Percentiles rank a stretch among this genome's conserved stretches.
Conservation (phyloP, 2,113 vertebrate species). For the Climacteris rufus region DNA sequence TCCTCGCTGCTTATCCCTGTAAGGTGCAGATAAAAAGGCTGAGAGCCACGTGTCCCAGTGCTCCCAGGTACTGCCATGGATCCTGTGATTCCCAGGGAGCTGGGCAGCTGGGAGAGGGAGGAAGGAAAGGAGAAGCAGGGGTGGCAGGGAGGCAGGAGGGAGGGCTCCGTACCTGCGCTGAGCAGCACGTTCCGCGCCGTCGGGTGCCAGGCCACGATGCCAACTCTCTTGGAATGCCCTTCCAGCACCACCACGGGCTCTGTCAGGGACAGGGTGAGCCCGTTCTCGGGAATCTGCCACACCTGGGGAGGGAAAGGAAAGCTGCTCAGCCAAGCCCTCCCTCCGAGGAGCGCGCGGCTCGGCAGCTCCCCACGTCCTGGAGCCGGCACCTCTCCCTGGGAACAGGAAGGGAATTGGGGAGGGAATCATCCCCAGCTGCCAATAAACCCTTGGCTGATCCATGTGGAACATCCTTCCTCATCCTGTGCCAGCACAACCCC, state of each 20-base stretch:
- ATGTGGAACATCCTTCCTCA: not conserved
- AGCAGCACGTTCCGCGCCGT: constrained; percentile 93
- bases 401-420: not conserved
- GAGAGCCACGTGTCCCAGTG: not conserved
- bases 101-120: not conserved
- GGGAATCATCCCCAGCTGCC: not conserved
- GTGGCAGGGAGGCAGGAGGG: fast-evolving
- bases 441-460: not conserved
- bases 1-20: not conserved
- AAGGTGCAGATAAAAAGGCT: not conserved
- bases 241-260: constrained; percentile 91
- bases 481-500: not conserved
- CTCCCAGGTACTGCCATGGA: not conserved
- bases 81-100: not conserved
- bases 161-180: constrained; percentile 81
- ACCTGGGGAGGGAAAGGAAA: constrained; percentile 73
- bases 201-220: constrained; percentile 94
- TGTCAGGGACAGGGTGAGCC: constrained; percentile 85
- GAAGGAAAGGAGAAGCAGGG: not conserved
- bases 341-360: fast-evolving
- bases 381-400: fast-evolving
- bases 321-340: not conserved
- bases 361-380: fast-evolving
- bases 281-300: constrained; percentile 96
- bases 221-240: constrained; percentile 94